Percentiles rank a stretch among this genome's conserved stretches.
Conservation (phyloP, 2,888 invertebrate genomes). For the Mythimna albipuncta region DNA sequence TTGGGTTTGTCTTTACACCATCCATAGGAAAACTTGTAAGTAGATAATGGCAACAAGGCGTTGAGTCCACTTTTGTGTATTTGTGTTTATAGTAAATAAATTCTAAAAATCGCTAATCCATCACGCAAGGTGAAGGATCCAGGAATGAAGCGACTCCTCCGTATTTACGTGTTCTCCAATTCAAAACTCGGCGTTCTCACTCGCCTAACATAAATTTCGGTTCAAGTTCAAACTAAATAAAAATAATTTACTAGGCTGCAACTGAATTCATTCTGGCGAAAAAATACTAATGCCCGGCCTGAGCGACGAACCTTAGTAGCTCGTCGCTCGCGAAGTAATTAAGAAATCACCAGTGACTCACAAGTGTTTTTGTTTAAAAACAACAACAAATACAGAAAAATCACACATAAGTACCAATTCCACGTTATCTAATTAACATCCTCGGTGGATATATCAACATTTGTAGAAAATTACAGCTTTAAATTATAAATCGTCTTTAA, state of each 20-base stretch:
- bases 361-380: not conserved
- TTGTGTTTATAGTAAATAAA: no score
- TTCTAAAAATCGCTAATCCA: not conserved
- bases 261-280: no score
- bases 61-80: no score
- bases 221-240: not conserved
- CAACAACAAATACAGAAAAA: slow-evolving; percentile 6
- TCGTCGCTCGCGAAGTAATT: not conserved
- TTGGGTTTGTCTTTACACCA: no score
- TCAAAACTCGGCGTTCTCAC: not conserved
- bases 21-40: no score
- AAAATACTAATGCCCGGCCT: no score
- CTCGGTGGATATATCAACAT: not conserved
- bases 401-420: slow-evolving; percentile 31
- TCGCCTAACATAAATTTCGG: not conserved
- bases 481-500: not conserved
- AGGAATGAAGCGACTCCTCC: no score
- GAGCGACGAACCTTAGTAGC: not conserved
- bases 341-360: slow-evolving; percentile 3
- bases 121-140: not conserved
- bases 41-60: no score
- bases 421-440: not conserved
- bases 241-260: no score
- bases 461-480: not conserved
- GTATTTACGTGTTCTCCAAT: not conserved